Evolutionary conservation across 2,888 invertebrate species (phyloP), one percentile per base, ranked within the genome.

Genomic region (Drosophila borealis): DNA sequence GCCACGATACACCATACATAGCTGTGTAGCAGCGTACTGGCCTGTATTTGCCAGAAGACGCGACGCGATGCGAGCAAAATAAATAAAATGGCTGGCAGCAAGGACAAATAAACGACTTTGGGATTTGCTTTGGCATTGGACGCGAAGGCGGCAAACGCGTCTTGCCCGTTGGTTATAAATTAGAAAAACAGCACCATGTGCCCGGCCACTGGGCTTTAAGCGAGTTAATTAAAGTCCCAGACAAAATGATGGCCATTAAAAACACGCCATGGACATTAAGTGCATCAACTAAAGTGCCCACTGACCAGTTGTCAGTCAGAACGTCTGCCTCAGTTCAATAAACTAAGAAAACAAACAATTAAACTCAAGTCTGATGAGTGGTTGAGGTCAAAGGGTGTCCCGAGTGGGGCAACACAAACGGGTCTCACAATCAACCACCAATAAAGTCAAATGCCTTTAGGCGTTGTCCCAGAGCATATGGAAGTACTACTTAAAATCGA

Each of bases 261-360:
- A 76, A 82, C 81, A 82, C 81, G 81, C 81, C 69, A 82, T 65
- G 53, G 78, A 81, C 81, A 83, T 81, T 81, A 81, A 83, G 83
- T 78, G 83, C 81, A 82, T 76, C 77, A 68, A 63, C 59, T 61
- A 51, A 65, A 78, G 78, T 72, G 65, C 55, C 51, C 64, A 53
- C 50, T 61, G 56, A 48, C 17, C 42, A 42, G 29, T 56, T 68
- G 69, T 55, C 59, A 53, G 51, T 63, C 51, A 29, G 61, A 59
- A 25, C 29, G 73, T 73, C 56, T 44, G 62, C 42, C 41, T 54
- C 63, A 50, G 75, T 70, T 80, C 83, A 81, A 81, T 81, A 80
- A 82, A 80, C 81, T 83, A 78, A 78, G 83, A 80, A 82, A 78
- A 81, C 80, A 82, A 80, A 83, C 78, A 83, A 77, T 81, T 81